phyloP scores from a whole-genome alignment of 2,113 vertebrate species.

The Sorex fumeus region DNA sequence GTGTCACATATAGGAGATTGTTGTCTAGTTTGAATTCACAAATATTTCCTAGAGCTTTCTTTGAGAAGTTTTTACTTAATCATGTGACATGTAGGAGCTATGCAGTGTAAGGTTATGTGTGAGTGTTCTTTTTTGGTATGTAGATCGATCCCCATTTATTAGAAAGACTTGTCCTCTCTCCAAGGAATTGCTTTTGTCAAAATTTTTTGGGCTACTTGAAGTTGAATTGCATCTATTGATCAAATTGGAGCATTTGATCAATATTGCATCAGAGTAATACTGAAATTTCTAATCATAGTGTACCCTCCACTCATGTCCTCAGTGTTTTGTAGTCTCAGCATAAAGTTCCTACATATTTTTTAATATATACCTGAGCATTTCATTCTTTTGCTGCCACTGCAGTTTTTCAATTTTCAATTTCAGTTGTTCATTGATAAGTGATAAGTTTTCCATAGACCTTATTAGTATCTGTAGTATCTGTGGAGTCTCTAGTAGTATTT shows the following conservation, averaged over 20 bases:
- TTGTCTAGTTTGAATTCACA: background rate
- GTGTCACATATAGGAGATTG: background rate
- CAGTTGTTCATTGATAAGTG: background rate
- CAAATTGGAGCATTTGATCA: background rate
- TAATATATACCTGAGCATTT: background rate
- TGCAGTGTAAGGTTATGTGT: background rate
- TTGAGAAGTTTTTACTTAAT: background rate
- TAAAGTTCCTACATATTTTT: background rate
- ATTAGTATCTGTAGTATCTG: background rate
- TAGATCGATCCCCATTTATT: background rate
- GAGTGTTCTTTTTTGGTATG: background rate
- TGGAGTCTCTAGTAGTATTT: background rate
- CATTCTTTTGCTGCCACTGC: background rate
- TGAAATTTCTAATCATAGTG: background rate
- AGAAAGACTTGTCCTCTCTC: background rate
- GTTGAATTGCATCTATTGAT: background rate
- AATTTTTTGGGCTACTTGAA: background rate
- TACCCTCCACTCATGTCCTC: background rate
- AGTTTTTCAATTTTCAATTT: background rate
- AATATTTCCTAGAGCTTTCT: background rate
- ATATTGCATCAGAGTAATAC: background rate
- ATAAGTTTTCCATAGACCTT: background rate
- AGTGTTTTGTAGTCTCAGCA: background rate
- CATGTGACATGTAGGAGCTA: background rate
- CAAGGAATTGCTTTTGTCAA: background rate